These are phyloP conservation scores for Rhagophthalmus giganteus DNA, from an alignment of 2,888 invertebrate genomes.

Conservation along the genomic window DNA sequence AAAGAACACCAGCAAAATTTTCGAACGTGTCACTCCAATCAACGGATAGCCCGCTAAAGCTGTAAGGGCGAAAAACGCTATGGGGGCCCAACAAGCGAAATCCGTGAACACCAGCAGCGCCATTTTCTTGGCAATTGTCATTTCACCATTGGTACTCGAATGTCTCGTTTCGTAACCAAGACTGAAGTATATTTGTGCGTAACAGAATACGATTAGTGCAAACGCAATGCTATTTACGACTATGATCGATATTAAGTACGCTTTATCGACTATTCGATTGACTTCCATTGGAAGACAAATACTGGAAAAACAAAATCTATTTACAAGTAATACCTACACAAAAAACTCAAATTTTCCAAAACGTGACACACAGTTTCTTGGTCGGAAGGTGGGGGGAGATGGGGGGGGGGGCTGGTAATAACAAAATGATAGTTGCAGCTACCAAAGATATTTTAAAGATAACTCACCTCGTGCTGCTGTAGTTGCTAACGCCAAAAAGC, in stretches of 20 bases:
- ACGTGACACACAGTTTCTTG: too few species aligned
- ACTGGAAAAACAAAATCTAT: slow-evolving; percentile 60
- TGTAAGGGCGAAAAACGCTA: slow-evolving; percentile 85
- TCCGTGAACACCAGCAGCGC: slow-evolving; percentile 84
- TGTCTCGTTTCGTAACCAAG: slow-evolving; percentile 71
- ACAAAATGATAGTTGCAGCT: too few species aligned
- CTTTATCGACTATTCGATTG: slow-evolving; percentile 67
- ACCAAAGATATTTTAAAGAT: too few species aligned
- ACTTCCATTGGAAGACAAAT: slow-evolving; percentile 90
- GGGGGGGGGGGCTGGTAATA: too few species aligned
- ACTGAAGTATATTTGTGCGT: slow-evolving; percentile 83
- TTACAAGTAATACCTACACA: too few species aligned
- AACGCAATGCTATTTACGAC: slow-evolving; percentile 80
- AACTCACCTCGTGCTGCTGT: slow-evolving; percentile 84
- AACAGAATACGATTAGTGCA: slow-evolving; percentile 80
- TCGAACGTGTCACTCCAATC: slow-evolving; percentile 79
- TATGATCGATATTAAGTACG: slow-evolving; percentile 75
- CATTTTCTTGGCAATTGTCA: slow-evolving; percentile 87
- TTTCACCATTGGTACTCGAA: slow-evolving; percentile 61
- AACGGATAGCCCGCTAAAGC: slow-evolving; percentile 82
- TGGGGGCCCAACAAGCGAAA: slow-evolving; percentile 84
- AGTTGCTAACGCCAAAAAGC: slow-evolving; percentile 81
- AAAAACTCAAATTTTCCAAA: too few species aligned
- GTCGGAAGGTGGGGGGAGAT: too few species aligned
- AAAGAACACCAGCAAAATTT: slow-evolving; percentile 84